Evolutionary conservation across 2,797 vertebrate genomes (phyloP).

Genomic region (Pempheris klunzingeri): DNA sequence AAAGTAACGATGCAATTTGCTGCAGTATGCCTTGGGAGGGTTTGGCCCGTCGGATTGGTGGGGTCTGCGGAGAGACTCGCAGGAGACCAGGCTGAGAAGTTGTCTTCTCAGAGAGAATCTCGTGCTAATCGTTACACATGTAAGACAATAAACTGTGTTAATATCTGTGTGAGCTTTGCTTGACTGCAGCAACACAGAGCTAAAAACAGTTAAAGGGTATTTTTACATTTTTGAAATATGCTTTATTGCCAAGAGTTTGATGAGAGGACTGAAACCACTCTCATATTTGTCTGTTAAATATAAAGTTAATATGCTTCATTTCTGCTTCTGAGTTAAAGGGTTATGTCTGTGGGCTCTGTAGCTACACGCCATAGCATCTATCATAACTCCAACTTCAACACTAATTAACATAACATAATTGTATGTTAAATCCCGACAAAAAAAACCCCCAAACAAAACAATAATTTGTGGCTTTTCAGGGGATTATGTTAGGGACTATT

Average conservation of each 20-base stretch:
- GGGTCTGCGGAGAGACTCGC: constrained; percentile 42
- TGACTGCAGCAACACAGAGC: background rate
- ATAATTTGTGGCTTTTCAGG: background rate
- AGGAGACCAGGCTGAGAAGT: constrained; percentile 38
- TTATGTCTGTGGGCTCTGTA: too few species aligned
- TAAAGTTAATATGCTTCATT: background rate
- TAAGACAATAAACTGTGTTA: constrained; percentile 21
- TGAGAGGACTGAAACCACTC: background rate
- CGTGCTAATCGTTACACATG: constrained; percentile 54
- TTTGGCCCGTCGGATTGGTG: constrained; percentile 47
- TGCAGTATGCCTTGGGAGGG: constrained; percentile 64
- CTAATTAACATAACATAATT: too few species aligned
- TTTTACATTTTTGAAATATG: background rate
- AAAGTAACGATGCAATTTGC: constrained; percentile 85
- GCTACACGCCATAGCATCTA: too few species aligned
- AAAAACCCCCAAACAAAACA: too few species aligned
- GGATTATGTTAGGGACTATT: background rate
- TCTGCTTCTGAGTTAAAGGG: background rate
- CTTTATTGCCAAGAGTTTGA: background rate
- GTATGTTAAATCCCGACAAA: background rate
- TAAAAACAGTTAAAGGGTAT: background rate
- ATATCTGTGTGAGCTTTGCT: background rate
- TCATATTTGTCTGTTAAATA: too few species aligned
- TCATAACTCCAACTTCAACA: too few species aligned
- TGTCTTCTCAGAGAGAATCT: constrained; percentile 43